Evolutionary conservation across 2,888 invertebrate species (phyloP).

Genomic region (Rotaria socialis): DNA sequence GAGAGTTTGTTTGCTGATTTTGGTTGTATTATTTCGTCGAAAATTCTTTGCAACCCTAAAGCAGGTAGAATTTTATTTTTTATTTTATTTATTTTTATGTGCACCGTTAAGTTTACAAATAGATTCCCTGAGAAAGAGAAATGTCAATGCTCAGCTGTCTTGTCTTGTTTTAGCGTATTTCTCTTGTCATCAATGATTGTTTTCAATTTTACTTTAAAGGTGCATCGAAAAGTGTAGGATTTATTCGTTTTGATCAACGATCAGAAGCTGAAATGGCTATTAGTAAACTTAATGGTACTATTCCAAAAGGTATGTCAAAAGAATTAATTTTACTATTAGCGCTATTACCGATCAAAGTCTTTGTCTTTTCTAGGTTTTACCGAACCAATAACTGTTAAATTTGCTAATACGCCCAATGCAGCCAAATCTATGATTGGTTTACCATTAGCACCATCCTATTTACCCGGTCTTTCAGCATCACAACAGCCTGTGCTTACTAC

Average conservation of each 20-base stretch:
- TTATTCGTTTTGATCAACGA: constrained; percentile 84
- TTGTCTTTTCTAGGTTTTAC: neutral
- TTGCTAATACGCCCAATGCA: constrained; percentile 47
- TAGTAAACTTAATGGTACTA: constrained; percentile 79
- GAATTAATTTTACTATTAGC: too few species aligned
- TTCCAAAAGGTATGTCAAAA: constrained; percentile 68
- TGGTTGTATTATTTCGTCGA: constrained; percentile 60
- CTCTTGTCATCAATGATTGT: too few species aligned
- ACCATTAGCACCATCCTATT: constrained; percentile 42
- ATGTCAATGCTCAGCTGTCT: too few species aligned
- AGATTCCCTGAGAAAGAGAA: too few species aligned
- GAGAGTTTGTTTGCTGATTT: constrained; percentile 59
- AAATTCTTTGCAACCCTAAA: constrained; percentile 58
- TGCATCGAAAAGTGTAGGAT: constrained; percentile 84
- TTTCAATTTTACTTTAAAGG: constrained; percentile 62
- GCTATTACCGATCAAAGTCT: too few species aligned
- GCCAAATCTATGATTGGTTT: constrained; percentile 45
- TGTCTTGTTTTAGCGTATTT: too few species aligned
- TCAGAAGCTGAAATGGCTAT: constrained; percentile 83
- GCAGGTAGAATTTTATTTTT: constrained; percentile 33
- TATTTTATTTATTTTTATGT: too few species aligned
- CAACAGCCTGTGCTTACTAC: neutral
- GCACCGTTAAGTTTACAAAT: too few species aligned
- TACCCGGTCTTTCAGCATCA: neutral
- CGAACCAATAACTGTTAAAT: constrained; percentile 47